A percentile compares a stretch with the other conserved stretches of the same genome.
These are phyloP conservation scores for Martes martes DNA, from an alignment of 2,113 vertebrate genomes.

Conservation along the genomic window DNA sequence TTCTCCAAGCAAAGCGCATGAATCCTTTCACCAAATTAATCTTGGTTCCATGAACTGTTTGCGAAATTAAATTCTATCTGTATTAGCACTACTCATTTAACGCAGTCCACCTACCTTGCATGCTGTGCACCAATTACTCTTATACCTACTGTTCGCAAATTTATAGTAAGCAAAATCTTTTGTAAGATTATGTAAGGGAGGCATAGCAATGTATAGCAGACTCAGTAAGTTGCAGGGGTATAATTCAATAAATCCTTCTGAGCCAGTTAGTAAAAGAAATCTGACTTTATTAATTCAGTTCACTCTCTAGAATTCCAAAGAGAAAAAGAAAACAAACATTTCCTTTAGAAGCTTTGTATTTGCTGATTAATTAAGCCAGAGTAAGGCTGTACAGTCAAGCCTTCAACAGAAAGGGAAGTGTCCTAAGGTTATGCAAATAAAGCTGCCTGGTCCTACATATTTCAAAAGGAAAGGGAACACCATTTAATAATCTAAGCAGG, in stretches of 20 bases:
- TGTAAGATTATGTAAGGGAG: background rate
- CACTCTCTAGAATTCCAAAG: constrained; percentile 6
- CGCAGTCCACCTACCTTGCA: background rate
- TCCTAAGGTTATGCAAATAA: constrained; percentile 55
- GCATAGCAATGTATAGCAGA: background rate
- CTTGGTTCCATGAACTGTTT: background rate
- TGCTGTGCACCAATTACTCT: background rate
- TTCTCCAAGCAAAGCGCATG: background rate
- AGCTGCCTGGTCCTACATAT: background rate
- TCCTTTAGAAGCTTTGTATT: constrained; percentile 18
- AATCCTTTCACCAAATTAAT: background rate
- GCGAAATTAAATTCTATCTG: background rate
- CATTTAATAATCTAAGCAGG: constrained; percentile 5
- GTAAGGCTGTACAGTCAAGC: background rate
- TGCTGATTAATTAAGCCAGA: constrained; percentile 12
- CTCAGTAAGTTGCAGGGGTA: background rate
- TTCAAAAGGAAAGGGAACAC: constrained; percentile 44
- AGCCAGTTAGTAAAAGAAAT: constrained; percentile 20
- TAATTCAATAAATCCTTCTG: background rate
- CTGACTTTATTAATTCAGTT: constrained; percentile 13
- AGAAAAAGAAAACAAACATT: background rate
- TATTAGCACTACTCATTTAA: background rate
- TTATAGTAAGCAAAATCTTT: background rate
- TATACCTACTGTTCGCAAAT: background rate
- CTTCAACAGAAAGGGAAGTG: background rate